Evolutionary conservation across 2,113 vertebrate genomes (phyloP).

Genomic region (Sinocyclocheilus grahami): DNA sequence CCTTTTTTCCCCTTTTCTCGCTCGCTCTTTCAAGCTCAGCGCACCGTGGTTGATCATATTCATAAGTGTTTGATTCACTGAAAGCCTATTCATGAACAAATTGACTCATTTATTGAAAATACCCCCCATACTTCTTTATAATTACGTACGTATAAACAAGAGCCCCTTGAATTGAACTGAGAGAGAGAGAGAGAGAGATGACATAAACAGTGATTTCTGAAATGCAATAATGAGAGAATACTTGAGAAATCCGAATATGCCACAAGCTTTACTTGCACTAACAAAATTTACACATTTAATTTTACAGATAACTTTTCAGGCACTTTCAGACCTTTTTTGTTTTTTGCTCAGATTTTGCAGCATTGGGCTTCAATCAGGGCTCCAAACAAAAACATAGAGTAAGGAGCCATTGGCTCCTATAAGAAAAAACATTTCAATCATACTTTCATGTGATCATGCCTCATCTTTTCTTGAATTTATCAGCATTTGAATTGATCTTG

Average conservation of each 20-base stretch:
- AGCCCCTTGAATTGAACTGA: constrained; percentile 36
- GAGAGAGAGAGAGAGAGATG: constrained; percentile 10
- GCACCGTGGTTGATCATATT: constrained; percentile 39
- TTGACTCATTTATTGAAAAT: constrained; percentile 33
- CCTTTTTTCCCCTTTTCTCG: constrained; percentile 24
- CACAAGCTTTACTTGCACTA: not conserved
- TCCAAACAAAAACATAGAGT: too few species aligned
- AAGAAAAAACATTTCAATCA: too few species aligned
- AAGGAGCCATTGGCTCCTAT: too few species aligned
- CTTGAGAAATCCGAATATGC: constrained; percentile 6
- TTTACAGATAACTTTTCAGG: not conserved
- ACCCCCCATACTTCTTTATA: constrained; percentile 36
- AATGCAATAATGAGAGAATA: not conserved
- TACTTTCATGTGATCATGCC: too few species aligned
- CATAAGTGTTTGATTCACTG: constrained; percentile 23
- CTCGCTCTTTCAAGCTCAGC: constrained; percentile 42
- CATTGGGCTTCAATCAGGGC: not conserved
- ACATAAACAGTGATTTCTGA: constrained; percentile 39
- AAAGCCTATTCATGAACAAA: constrained; percentile 45
- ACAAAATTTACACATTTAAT: constrained; percentile 11
- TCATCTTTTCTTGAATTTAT: too few species aligned
- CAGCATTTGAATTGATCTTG: too few species aligned
- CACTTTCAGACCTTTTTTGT: not conserved
- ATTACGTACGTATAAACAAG: constrained; percentile 17
- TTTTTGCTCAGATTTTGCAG: not conserved